Conservation (phyloP, 2,113 vertebrate species). For the Tragulus kanchil region DNA sequence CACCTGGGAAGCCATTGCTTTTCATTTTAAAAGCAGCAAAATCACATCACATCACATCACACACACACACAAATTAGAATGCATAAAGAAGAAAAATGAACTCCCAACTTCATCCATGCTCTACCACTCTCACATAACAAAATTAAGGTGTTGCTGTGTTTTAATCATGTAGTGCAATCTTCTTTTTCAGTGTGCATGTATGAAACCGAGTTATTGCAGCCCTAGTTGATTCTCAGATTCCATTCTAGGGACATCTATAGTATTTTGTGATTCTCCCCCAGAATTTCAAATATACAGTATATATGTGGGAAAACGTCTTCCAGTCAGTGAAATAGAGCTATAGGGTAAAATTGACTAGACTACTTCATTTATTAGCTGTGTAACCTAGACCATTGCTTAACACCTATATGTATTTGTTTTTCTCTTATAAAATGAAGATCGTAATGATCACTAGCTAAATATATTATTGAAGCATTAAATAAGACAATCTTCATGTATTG, state of each 20-base stretch:
- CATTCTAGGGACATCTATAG: neutral
- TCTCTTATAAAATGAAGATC: slow-evolving; percentile 34
- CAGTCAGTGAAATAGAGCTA: neutral
- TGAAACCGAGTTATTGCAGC: neutral
- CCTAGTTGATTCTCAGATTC: neutral
- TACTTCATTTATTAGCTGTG: neutral
- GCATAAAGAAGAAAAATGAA: slow-evolving; percentile 21
- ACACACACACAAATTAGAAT: too few relatives aligned
- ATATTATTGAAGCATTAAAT: neutral
- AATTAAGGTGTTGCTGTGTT: neutral
- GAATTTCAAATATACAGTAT: slow-evolving; percentile 47
- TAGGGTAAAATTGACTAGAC: neutral
- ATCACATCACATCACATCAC: neutral
- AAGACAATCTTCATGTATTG: neutral
- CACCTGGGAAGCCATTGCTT: neutral
- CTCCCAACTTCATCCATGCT: neutral
- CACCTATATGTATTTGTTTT: neutral
- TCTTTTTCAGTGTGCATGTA: neutral
- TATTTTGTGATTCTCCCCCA: neutral
- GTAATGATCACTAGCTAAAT: neutral
- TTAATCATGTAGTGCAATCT: neutral
- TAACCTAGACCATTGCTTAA: neutral
- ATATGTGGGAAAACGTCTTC: neutral
- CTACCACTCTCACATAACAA: neutral
- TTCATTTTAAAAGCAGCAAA: slow-evolving; percentile 39